Percentiles rank a stretch among this genome's conserved stretches.
Evolutionary conservation across 2,797 vertebrate species (phyloP).

Genomic region (Meriones psammophilus): DNA sequence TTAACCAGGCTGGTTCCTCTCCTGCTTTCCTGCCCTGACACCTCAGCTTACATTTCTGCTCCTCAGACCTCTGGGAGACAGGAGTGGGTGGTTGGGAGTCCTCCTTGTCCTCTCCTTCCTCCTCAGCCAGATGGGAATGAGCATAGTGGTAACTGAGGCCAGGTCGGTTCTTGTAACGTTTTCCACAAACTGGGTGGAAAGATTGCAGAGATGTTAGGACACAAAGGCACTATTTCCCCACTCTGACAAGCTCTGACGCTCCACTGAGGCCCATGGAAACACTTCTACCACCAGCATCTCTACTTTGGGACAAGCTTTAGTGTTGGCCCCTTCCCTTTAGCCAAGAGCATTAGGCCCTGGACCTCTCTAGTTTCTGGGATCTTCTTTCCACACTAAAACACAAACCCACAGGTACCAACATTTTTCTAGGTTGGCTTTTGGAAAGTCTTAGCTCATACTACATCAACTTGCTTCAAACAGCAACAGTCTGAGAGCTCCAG

Average conservation of each 20-base stretch:
- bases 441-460: neutral
- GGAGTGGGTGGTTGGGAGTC: conserved; percentile 93
- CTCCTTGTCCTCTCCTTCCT: conserved; percentile 96
- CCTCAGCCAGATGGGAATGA: conserved; percentile 97
- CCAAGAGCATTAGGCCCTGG: neutral
- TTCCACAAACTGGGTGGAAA: conserved; percentile 93
- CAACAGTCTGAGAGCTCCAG: neutral
- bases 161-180: conserved; percentile 98
- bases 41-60: conserved; percentile 93
- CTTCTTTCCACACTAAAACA: neutral
- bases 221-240: neutral
- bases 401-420: neutral
- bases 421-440: neutral
- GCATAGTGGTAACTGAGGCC: conserved; percentile 98
- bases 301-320: neutral
- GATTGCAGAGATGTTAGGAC: conserved; percentile 49
- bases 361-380: neutral
- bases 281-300: neutral
- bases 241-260: neutral
- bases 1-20: neutral
- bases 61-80: conserved; percentile 90
- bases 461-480: neutral
- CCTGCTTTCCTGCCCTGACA: neutral
- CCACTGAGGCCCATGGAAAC: neutral
- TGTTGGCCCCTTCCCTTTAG: neutral